phyloP scores from a whole-genome alignment of 1,140 invertebrate genomes.

The Papilio polytes region DNA sequence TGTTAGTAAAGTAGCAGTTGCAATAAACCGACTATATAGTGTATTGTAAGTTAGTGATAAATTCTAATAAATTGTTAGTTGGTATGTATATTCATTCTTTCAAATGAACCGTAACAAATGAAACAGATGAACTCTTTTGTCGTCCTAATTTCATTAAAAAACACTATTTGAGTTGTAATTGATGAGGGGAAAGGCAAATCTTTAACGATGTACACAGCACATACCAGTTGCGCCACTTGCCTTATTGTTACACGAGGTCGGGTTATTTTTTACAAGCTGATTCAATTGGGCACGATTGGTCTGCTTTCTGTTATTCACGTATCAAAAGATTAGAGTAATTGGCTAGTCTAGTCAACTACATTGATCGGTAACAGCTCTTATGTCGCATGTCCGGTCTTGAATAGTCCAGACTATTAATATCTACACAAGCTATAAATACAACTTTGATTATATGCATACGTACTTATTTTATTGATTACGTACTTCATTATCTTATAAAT shows the following conservation, averaged over 20 bases:
- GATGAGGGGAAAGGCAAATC: conserved; percentile 13
- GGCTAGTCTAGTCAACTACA: neutral
- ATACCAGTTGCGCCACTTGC: conserved; percentile 3
- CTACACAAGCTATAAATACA: neutral
- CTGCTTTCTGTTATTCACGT: neutral
- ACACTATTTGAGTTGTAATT: conserved; percentile 9
- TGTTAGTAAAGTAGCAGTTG: too few species aligned
- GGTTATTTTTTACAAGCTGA: conserved; percentile 13
- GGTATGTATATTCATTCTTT: too few species aligned
- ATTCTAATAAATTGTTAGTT: neutral
- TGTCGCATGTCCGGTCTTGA: neutral
- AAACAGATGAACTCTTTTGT: neutral
- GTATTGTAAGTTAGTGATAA: too few species aligned
- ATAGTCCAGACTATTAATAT: neutral
- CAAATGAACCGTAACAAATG: neutral
- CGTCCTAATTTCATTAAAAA: conserved; percentile 13
- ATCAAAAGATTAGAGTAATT: conserved; percentile 3
- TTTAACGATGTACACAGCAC: neutral
- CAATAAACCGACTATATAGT: too few species aligned
- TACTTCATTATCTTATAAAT: too few species aligned
- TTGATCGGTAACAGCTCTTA: neutral
- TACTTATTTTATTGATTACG: neutral
- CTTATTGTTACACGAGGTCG: conserved; percentile 21
- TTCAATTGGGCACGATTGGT: neutral
- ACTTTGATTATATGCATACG: neutral